Evolutionary conservation across 2,888 invertebrate species (phyloP).

Genomic region (Labia minor): DNA sequence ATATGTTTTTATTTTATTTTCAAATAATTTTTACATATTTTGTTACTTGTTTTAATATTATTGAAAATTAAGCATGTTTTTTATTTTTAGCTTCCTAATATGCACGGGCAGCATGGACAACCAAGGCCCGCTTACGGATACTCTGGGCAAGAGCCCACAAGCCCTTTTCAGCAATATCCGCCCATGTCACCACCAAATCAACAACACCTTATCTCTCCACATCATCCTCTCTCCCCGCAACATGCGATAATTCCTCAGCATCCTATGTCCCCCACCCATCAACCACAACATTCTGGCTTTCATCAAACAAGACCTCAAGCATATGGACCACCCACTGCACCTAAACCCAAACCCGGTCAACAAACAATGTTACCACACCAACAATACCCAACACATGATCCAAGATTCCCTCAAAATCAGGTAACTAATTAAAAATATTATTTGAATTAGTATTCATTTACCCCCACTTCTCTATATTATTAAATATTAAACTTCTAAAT

Average conservation of each 20-base stretch:
- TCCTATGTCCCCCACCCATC: conserved; percentile 18
- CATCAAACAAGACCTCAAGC: conserved; percentile 18
- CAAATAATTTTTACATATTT: neutral
- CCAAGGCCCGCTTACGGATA: conserved; percentile 20
- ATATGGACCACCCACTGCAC: conserved; percentile 13
- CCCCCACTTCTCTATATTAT: too few relatives aligned
- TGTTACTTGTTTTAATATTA: neutral
- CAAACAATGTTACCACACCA: neutral
- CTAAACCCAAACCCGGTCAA: conserved; percentile 16
- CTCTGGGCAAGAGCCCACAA: conserved; percentile 17
- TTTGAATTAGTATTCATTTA: too few relatives aligned
- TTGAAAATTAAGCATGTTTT: too few relatives aligned
- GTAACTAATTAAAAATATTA: neutral
- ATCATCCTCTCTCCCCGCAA: conserved; percentile 8
- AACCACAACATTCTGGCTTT: conserved; percentile 13
- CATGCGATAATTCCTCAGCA: conserved; percentile 27
- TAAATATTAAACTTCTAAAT: too few relatives aligned
- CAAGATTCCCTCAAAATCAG: neutral
- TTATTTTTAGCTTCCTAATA: neutral
- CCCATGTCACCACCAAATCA: neutral
- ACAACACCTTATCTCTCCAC: neutral
- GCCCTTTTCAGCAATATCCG: neutral
- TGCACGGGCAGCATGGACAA: conserved; percentile 19
- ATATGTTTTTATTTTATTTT: neutral
- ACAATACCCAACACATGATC: conserved; percentile 15